Conservation (phyloP, 2,888 invertebrate genomes). For the Drosophila eohydei region DNA sequence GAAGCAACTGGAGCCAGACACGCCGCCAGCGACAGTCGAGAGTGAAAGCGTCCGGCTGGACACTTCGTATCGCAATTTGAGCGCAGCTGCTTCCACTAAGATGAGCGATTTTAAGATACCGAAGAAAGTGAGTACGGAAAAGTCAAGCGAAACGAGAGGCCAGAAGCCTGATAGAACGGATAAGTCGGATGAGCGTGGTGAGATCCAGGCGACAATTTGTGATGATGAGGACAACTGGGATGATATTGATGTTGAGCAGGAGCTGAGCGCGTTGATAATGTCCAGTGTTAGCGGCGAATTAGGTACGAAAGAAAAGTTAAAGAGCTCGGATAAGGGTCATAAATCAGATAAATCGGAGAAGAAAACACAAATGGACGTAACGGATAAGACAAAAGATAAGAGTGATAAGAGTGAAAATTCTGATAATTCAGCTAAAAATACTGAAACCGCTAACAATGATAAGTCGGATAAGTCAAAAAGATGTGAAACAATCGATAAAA, state of each 20-base stretch:
- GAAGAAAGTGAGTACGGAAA: slow-evolving; percentile 38
- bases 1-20: slow-evolving; percentile 27
- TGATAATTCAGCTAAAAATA: background rate
- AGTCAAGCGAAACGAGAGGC: background rate
- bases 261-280: background rate
- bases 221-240: background rate
- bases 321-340: background rate
- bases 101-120: slow-evolving; percentile 82
- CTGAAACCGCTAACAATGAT: background rate
- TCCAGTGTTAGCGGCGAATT: background rate
- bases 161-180: slow-evolving; percentile 15
- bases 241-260: background rate
- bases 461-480: background rate
- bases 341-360: slow-evolving; percentile 2
- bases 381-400: background rate
- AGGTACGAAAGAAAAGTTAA: background rate
- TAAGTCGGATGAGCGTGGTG: slow-evolving; percentile 17
- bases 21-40: background rate
- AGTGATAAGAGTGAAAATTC: background rate
- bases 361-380: background rate
- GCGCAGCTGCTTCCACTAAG: slow-evolving; percentile 38
- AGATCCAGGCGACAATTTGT: background rate
- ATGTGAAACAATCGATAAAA: background rate
- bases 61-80: slow-evolving; percentile 76
- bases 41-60: slow-evolving; percentile 64